A percentile compares a stretch with the other conserved stretches of the same genome.
Conservation (phyloP, 2,113 vertebrate species). For the Hemiscyllium ocellatum region DNA sequence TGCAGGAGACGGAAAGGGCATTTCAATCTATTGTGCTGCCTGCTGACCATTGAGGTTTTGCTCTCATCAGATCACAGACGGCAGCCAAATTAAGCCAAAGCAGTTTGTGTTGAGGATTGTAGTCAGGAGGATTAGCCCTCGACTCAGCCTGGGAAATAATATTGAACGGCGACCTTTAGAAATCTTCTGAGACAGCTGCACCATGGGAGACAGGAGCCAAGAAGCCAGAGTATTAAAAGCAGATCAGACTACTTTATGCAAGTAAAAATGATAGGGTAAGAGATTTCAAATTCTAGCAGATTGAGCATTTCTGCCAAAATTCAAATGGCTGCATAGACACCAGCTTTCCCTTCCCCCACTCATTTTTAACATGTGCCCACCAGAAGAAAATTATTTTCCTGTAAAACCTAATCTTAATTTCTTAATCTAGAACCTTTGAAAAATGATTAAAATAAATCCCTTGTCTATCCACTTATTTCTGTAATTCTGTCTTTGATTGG, state of each 20-base stretch:
- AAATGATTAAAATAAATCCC: conserved; percentile 19
- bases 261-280: conserved; percentile 4
- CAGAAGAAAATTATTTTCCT: conserved; percentile 15
- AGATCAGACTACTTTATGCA: background rate
- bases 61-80: conserved; percentile 48
- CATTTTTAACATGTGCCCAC: background rate
- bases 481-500: background rate
- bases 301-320: background rate
- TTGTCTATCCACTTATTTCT: background rate
- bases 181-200: conserved; percentile 46
- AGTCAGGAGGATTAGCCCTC: conserved; percentile 41
- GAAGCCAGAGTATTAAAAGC: conserved; percentile 35
- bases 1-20: conserved; percentile 16
- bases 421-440: background rate
- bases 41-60: conserved; percentile 27
- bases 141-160: conserved; percentile 43
- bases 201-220: conserved; percentile 42
- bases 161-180: conserved; percentile 50
- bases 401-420: background rate
- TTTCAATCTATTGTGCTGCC: conserved; percentile 37
- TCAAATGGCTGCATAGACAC: background rate
- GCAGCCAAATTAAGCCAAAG: conserved; percentile 43
- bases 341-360: background rate
- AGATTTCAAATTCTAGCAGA: background rate
- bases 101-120: conserved; percentile 41